These are phyloP conservation scores for Rhopalosiphum padi DNA, from an alignment of 1,140 invertebrate genomes.

Conservation along the genomic window DNA sequence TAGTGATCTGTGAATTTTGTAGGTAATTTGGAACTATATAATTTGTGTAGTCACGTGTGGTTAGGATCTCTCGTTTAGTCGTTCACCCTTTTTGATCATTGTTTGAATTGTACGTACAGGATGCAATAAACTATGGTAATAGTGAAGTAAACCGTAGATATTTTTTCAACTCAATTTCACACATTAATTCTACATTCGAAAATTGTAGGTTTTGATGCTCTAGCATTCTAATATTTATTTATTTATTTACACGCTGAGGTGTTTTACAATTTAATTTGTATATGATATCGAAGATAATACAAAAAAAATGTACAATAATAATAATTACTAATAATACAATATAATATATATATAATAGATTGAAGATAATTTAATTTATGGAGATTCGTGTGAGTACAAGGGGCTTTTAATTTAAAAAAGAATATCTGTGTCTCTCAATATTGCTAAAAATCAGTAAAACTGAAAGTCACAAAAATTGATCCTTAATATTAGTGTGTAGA, in stretches of 20 bases:
- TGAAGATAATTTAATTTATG: too few relatives aligned
- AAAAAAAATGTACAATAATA: background rate
- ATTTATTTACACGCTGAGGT: background rate
- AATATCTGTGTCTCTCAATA: too few relatives aligned
- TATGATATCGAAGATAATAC: background rate
- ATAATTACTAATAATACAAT: background rate
- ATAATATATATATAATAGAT: too few relatives aligned
- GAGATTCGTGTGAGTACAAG: too few relatives aligned
- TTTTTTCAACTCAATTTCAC: background rate
- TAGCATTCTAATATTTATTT: background rate
- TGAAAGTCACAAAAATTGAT: too few relatives aligned
- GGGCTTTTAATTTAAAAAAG: too few relatives aligned
- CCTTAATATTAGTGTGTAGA: too few relatives aligned
- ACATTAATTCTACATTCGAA: background rate
- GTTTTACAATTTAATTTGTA: background rate
- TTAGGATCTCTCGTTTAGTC: background rate
- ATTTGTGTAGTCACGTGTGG: background rate
- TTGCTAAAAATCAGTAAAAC: too few relatives aligned
- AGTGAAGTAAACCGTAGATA: background rate
- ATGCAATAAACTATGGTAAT: background rate
- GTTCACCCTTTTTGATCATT: background rate
- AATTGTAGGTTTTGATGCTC: background rate
- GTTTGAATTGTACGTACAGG: background rate
- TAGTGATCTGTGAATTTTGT: background rate
- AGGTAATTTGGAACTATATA: background rate